These are phyloP conservation scores for Drosophila pegasa DNA, from an alignment of 2,888 invertebrate genomes.

Conservation along the genomic window DNA sequence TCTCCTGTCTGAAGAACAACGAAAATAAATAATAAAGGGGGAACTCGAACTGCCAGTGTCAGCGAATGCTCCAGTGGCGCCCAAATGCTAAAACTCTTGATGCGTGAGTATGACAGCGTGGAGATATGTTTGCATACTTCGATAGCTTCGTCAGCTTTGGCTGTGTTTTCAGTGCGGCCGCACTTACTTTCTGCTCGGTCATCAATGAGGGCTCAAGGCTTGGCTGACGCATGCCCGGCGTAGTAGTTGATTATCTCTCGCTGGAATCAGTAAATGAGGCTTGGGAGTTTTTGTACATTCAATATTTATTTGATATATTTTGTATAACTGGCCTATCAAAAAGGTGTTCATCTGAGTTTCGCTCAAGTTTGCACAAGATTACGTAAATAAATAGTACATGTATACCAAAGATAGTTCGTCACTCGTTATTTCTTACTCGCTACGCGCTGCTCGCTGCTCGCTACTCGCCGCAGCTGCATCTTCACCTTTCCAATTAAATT, in stretches of 20 bases:
- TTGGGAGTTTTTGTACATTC: background rate
- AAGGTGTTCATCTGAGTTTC: constrained; percentile 1
- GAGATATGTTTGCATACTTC: background rate
- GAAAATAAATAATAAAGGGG: constrained; percentile 6
- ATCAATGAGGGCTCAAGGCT: background rate
- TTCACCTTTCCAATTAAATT: background rate
- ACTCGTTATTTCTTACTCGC: constrained; percentile 5
- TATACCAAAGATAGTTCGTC: constrained; percentile 7
- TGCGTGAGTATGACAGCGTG: background rate
- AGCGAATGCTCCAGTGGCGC: constrained; percentile 25
- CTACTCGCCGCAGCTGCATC: background rate
- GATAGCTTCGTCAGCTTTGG: background rate
- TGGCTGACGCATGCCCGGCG: background rate
- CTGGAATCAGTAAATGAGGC: too few species aligned
- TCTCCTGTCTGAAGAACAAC: too few species aligned
- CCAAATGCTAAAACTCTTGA: background rate
- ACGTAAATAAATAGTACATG: constrained; percentile 9
- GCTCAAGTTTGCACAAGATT: constrained; percentile 3
- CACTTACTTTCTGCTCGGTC: background rate
- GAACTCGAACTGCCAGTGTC: background rate
- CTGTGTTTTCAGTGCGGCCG: too few species aligned
- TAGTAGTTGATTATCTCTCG: background rate
- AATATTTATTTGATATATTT: constrained; percentile 6
- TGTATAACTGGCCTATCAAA: constrained; percentile 16
- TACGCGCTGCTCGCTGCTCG: constrained; percentile 5